phyloP scores from a whole-genome alignment of 2,888 invertebrate genomes.

The Drosophila nr. perissopoda region DNA sequence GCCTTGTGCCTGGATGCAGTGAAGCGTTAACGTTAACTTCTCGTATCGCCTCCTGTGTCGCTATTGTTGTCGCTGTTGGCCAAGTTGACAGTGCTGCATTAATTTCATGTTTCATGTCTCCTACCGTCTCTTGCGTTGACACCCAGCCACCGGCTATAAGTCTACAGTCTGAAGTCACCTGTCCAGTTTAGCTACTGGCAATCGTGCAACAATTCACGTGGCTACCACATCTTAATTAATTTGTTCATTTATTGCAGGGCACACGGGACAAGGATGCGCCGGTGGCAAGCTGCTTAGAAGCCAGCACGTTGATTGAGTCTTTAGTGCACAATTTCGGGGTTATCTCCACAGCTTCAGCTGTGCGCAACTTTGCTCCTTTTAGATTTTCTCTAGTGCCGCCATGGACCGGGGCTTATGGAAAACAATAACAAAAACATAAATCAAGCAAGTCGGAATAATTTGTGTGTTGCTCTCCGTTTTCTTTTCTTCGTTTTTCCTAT shows the following conservation, averaged over 20 bases:
- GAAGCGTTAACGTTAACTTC: constrained; percentile 80
- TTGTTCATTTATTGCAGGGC: constrained; percentile 71
- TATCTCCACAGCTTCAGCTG: constrained; percentile 56
- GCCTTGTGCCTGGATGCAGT: constrained; percentile 49
- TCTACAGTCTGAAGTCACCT: neutral
- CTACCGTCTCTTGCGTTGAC: constrained; percentile 53
- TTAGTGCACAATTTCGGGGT: constrained; percentile 45
- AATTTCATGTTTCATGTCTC: constrained; percentile 59
- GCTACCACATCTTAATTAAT: constrained; percentile 73
- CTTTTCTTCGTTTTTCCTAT: neutral
- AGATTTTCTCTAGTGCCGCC: constrained; percentile 23
- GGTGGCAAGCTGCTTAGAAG: constrained; percentile 49
- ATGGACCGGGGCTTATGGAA: constrained; percentile 55
- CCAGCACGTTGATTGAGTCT: constrained; percentile 65
- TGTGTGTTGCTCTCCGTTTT: constrained; percentile 33
- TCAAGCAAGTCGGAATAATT: constrained; percentile 68
- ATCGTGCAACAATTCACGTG: constrained; percentile 75
- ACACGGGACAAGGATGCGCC: constrained; percentile 7
- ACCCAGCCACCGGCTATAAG: constrained; percentile 1
- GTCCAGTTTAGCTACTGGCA: constrained; percentile 40
- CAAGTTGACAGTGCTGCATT: constrained; percentile 59
- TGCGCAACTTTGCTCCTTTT: constrained; percentile 27
- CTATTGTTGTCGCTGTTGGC: constrained; percentile 19
- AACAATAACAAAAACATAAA: constrained; percentile 79
- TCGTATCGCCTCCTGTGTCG: constrained; percentile 63